phyloP scores from a whole-genome alignment of 1,140 invertebrate species.

The Dreissena rostriformis region DNA sequence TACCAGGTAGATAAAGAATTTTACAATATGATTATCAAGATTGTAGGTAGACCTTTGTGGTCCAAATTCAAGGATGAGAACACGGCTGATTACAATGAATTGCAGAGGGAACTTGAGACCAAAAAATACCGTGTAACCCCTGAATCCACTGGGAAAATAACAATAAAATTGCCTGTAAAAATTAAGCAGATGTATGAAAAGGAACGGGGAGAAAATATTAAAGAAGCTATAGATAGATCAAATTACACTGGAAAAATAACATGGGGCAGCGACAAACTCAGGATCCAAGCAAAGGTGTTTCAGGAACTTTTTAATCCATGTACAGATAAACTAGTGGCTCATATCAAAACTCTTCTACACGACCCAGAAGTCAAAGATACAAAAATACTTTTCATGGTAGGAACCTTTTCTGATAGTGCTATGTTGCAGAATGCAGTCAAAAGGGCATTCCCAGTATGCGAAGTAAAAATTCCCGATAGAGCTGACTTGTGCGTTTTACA shows the following conservation, averaged over 20 bases:
- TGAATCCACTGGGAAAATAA: constrained; percentile 35
- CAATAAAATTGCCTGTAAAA: constrained; percentile 35
- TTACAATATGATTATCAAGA: constrained; percentile 25
- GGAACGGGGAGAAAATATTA: constrained; percentile 11
- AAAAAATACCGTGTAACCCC: constrained; percentile 40
- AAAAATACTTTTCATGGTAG: constrained; percentile 53
- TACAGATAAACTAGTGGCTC: constrained; percentile 39
- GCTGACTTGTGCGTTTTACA: constrained; percentile 39
- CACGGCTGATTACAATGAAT: constrained; percentile 46
- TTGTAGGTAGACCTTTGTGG: constrained; percentile 33
- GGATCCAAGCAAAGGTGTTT: constrained; percentile 40
- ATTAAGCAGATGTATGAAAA: constrained; percentile 19
- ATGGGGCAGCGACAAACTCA: constrained; percentile 48
- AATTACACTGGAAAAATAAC: constrained; percentile 39
- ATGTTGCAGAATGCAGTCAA: constrained; percentile 49
- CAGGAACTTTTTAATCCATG: constrained; percentile 44
- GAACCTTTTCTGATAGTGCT: constrained; percentile 52
- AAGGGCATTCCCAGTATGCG: constrained; percentile 28
- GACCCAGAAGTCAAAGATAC: constrained; percentile 36
- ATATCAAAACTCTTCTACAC: constrained; percentile 41
- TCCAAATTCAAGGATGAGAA: constrained; percentile 43
- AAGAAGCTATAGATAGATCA: constrained; percentile 41
- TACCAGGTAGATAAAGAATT: constrained; percentile 56
- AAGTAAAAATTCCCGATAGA: constrained; percentile 42
- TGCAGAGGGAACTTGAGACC: constrained; percentile 51